Conservation (phyloP, 2,113 vertebrate genomes). For the Pseudorasbora parva region DNA sequence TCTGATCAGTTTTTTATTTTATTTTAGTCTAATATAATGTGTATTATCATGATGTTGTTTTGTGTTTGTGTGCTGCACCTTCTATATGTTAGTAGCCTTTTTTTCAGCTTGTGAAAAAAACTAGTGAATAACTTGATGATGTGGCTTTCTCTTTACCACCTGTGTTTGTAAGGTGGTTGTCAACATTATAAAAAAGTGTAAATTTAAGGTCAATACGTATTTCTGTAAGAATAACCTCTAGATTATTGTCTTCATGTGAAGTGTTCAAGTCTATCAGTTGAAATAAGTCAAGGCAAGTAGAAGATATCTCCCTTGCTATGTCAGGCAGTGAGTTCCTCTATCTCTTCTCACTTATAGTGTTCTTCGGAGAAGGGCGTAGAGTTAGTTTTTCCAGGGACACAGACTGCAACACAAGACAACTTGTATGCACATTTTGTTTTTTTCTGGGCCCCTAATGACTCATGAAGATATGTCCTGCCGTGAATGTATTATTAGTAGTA, state of each 20-base stretch:
- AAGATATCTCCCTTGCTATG: neutral
- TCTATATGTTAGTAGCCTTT: neutral
- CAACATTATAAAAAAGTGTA: neutral
- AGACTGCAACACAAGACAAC: neutral
- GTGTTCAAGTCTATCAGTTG: neutral
- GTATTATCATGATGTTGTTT: no score
- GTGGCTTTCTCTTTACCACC: neutral
- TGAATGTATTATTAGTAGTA: no score
- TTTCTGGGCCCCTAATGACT: conserved; percentile 22
- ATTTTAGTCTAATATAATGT: no score
- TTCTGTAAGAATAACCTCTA: neutral
- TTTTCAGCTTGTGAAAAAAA: neutral
- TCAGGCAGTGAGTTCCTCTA: neutral
- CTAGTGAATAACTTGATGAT: neutral
- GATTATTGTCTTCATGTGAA: neutral
- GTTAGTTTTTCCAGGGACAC: neutral
- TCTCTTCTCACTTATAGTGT: neutral
- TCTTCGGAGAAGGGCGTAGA: conserved; percentile 19
- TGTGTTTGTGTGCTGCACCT: no score
- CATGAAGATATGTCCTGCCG: no score
- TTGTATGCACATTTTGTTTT: neutral
- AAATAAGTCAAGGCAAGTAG: neutral
- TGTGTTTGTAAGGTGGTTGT: neutral
- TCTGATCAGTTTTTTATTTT: neutral
- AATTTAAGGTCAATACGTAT: neutral